phyloP scores from a whole-genome alignment of 64 coral and sea anemone genomes.

The Cladopsammia gracilis region DNA sequence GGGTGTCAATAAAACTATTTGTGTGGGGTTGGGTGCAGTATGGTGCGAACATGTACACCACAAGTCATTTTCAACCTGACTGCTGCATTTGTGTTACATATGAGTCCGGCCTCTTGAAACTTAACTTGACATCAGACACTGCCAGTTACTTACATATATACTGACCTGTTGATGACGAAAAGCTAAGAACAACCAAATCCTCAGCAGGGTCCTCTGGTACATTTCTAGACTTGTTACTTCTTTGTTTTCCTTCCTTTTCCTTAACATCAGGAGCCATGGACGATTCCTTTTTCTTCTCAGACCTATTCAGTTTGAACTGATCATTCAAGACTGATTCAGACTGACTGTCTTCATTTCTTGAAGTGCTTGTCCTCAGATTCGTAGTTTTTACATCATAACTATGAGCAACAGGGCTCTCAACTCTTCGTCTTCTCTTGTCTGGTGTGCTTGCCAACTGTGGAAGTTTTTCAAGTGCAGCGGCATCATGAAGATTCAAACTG shows the following conservation, averaged over 20 bases:
- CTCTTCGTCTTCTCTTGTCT: not conserved
- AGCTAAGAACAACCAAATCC: constrained; percentile 80
- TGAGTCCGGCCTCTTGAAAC: no score
- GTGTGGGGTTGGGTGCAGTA: no score
- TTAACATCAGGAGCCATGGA: not conserved
- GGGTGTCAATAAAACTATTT: no score
- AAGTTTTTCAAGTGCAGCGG: constrained; percentile 69
- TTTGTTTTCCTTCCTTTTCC: constrained; percentile 23
- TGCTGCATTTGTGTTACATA: no score
- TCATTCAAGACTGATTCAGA: not conserved
- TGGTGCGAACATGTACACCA: no score
- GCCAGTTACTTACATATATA: not conserved
- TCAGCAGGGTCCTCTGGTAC: constrained; percentile 1
- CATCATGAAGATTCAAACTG: constrained; percentile 83
- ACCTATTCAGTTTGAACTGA: not conserved
- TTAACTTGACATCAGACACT: no score
- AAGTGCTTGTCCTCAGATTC: not conserved
- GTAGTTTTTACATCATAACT: not conserved
- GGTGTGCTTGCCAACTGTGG: constrained; percentile 50
- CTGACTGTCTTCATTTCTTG: not conserved
- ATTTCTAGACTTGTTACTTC: not conserved
- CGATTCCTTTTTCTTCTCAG: not conserved
- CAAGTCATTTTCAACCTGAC: no score
- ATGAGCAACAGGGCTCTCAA: not conserved
- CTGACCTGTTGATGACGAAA: constrained; percentile 56